Conservation (phyloP, 2,888 invertebrate genomes). For the Caradrina clavipalpis region DNA sequence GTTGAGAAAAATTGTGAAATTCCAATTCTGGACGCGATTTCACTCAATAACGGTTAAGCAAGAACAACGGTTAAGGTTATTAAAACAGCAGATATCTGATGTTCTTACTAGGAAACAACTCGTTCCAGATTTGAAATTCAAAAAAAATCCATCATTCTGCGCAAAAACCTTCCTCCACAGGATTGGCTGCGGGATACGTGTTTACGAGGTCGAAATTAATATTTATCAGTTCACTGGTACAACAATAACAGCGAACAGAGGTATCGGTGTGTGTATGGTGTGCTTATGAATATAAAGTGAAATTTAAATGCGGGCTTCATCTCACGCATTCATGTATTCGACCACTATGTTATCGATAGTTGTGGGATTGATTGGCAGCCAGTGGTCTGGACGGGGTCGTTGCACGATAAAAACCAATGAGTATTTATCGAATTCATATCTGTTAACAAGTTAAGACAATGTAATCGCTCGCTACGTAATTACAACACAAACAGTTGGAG, state of each 20-base stretch:
- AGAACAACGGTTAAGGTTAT: no score
- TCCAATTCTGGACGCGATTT: constrained; percentile 77
- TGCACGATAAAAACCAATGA: constrained; percentile 79
- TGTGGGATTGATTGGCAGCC: constrained; percentile 69
- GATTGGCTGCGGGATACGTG: constrained; percentile 69
- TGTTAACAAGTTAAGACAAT: constrained; percentile 80
- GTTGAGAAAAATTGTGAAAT: constrained; percentile 77
- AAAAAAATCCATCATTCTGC: constrained; percentile 74
- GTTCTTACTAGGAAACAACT: constrained; percentile 74
- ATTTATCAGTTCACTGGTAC: constrained; percentile 82
- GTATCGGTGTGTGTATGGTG: constrained; percentile 74
- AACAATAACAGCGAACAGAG: constrained; percentile 81
- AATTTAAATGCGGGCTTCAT: constrained; percentile 75
- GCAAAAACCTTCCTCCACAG: constrained; percentile 71
- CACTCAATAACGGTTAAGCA: constrained; percentile 71
- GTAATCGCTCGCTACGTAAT: constrained; percentile 75
- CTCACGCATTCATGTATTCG: constrained; percentile 78
- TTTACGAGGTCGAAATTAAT: constrained; percentile 77
- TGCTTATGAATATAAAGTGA: constrained; percentile 84
- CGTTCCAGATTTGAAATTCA: constrained; percentile 71
- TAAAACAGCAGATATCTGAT: constrained; percentile 67
- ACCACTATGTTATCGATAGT: constrained; percentile 67
- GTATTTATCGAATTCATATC: constrained; percentile 79
- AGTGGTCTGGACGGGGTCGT: constrained; percentile 73
- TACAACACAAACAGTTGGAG: constrained; percentile 71